These are phyloP conservation scores for Enteromius radiatus DNA, from an alignment of 2,797 vertebrate genomes.

Conservation along the genomic window DNA sequence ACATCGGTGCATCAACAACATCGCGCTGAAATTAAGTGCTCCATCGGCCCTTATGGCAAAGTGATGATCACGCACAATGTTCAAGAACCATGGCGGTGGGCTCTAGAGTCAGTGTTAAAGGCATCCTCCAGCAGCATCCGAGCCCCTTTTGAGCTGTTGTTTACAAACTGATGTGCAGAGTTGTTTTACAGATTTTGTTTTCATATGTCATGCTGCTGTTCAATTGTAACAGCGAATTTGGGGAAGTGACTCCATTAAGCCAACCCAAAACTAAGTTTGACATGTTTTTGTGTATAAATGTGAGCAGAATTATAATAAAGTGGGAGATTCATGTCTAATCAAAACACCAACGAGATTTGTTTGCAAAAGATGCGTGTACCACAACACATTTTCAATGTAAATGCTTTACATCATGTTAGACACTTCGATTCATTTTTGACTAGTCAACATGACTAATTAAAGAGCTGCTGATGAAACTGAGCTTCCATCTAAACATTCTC, in stretches of 20 bases:
- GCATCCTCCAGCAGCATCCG: slow-evolving; percentile 32
- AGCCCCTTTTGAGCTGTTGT: slow-evolving; percentile 2
- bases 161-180: slow-evolving; percentile 28
- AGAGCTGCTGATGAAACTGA: background rate
- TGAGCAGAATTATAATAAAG: background rate
- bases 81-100: slow-evolving; percentile 48
- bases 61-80: slow-evolving; percentile 57
- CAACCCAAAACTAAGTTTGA: background rate
- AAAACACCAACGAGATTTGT: background rate
- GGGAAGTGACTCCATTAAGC: background rate
- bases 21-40: slow-evolving; percentile 8
- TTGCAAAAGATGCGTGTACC: background rate
- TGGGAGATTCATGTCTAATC: background rate
- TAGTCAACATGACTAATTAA: background rate
- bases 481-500: background rate
- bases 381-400: background rate
- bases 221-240: background rate
- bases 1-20: slow-evolving; percentile 35
- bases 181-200: slow-evolving; percentile 7
- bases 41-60: slow-evolving; percentile 36
- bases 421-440: background rate
- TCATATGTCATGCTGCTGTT: slow-evolving; percentile 1
- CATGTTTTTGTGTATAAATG: background rate
- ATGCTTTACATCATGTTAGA: background rate
- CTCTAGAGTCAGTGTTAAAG: slow-evolving; percentile 34